These are phyloP conservation scores for Drosophila subpulchrella DNA, from an alignment of 1,140 invertebrate genomes.

Conservation along the genomic window DNA sequence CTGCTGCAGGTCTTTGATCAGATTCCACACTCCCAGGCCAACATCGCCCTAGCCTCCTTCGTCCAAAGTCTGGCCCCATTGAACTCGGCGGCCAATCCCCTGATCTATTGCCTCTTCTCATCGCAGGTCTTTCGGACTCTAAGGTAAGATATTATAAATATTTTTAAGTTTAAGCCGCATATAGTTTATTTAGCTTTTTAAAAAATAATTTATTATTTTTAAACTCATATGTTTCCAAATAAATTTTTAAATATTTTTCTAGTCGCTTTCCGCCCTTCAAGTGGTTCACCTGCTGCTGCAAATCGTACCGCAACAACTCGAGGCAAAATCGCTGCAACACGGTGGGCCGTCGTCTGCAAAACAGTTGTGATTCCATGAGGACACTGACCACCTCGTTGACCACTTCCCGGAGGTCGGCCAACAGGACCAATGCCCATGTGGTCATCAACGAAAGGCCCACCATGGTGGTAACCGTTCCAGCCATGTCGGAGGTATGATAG, in stretches of 20 bases:
- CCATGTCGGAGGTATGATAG: slow-evolving; percentile 84
- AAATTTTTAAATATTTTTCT: neutral
- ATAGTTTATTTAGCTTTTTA: neutral
- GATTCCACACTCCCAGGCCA: slow-evolving; percentile 92
- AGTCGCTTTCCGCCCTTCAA: slow-evolving; percentile 85
- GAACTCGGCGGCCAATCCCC: slow-evolving; percentile 97
- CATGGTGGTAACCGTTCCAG: slow-evolving; percentile 65
- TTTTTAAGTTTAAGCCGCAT: neutral
- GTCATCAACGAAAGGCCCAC: slow-evolving; percentile 78
- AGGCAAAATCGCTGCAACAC: slow-evolving; percentile 75
- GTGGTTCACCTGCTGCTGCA: slow-evolving; percentile 85
- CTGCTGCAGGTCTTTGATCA: slow-evolving; percentile 95
- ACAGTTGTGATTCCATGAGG: slow-evolving; percentile 83
- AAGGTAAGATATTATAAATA: slow-evolving; percentile 89
- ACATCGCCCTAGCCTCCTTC: slow-evolving; percentile 94
- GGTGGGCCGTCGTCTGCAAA: slow-evolving; percentile 74
- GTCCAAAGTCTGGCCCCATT: slow-evolving; percentile 96
- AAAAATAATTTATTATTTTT: too few species aligned
- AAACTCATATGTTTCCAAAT: too few species aligned
- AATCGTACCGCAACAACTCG: slow-evolving; percentile 77
- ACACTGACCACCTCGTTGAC: slow-evolving; percentile 82
- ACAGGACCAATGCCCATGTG: slow-evolving; percentile 74
- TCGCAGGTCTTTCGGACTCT: slow-evolving; percentile 94
- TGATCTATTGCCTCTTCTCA: slow-evolving; percentile 97
- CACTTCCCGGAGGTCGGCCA: slow-evolving; percentile 75